Conservation (phyloP, 2,113 vertebrate genomes). For the Galemys pyrenaicus region DNA sequence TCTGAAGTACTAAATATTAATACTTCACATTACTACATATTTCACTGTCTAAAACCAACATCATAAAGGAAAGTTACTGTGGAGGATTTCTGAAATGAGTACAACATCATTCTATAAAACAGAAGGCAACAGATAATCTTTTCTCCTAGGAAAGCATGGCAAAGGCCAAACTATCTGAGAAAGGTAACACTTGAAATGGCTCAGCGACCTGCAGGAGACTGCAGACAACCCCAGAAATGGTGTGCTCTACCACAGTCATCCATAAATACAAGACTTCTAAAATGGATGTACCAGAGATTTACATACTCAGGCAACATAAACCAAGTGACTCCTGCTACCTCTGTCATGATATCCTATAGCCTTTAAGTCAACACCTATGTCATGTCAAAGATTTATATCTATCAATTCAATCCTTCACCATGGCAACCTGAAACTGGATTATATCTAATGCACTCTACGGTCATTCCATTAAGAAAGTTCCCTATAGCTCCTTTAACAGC, state of each 20-base stretch:
- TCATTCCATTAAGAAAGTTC: not conserved
- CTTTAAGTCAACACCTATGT: not conserved
- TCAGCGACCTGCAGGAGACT: not conserved
- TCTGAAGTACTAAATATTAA: not conserved
- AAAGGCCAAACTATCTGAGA: conserved; percentile 15
- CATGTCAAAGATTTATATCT: not conserved
- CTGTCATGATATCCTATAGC: not conserved
- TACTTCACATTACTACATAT: not conserved
- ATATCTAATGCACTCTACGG: not conserved
- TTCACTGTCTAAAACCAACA: conserved; percentile 11
- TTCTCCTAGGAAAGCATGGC: not conserved
- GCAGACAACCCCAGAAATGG: not conserved
- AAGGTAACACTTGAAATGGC: not conserved
- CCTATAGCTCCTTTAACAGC: not conserved
- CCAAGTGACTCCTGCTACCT: not conserved
- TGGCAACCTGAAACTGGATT: not conserved
- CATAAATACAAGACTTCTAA: not conserved
- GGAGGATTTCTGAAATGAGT: conserved; percentile 16
- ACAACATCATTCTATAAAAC: not conserved
- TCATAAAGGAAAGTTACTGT: not conserved
- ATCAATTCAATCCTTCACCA: not conserved
- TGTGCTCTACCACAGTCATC: not conserved
- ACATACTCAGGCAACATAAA: not conserved
- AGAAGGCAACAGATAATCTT: not conserved
- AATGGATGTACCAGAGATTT: not conserved